phyloP scores from a whole-genome alignment of 2,797 vertebrate species.

The Fistularia tabacaria region DNA sequence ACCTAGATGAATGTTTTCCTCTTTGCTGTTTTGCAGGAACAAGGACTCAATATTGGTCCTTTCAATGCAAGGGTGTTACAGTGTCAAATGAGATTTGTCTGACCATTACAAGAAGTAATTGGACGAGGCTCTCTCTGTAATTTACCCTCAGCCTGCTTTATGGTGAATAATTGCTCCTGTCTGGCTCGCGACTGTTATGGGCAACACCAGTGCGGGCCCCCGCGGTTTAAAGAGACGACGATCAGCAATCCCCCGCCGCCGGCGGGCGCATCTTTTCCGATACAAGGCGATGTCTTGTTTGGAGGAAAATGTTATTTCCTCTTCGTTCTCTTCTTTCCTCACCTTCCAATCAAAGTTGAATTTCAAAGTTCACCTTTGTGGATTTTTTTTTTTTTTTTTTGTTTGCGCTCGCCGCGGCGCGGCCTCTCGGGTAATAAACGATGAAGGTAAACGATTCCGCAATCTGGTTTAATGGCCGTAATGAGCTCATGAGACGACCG shows the following conservation, averaged over 20 bases:
- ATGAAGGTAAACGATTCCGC: constrained; percentile 21
- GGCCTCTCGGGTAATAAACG: constrained; percentile 35
- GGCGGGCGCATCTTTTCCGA: constrained; percentile 25
- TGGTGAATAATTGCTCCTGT: constrained; percentile 71
- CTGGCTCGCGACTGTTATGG: constrained; percentile 58
- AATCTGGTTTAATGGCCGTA: constrained; percentile 33
- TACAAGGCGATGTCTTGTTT: constrained; percentile 31
- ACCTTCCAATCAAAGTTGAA: constrained; percentile 13
- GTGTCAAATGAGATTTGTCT: constrained; percentile 72
- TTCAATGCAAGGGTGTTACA: constrained; percentile 58
- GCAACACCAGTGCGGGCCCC: constrained; percentile 32
- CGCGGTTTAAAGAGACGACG: constrained; percentile 35
- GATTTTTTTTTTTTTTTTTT: no score
- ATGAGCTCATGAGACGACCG: constrained; percentile 35
- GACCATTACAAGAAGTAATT: constrained; percentile 70
- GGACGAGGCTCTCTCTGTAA: constrained; percentile 61
- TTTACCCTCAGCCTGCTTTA: constrained; percentile 67
- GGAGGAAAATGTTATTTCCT: constrained; percentile 8
- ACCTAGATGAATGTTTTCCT: constrained; percentile 37
- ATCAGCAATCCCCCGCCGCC: constrained; percentile 21
- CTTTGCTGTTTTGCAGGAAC: constrained; percentile 24
- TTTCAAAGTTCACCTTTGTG: constrained; percentile 31
- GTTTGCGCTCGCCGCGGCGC: no score
- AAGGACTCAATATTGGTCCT: constrained; percentile 62
- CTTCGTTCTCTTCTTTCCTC: constrained; percentile 15